phyloP scores from a whole-genome alignment of 2,888 invertebrate genomes.

The Temnothorax rugatulus region DNA sequence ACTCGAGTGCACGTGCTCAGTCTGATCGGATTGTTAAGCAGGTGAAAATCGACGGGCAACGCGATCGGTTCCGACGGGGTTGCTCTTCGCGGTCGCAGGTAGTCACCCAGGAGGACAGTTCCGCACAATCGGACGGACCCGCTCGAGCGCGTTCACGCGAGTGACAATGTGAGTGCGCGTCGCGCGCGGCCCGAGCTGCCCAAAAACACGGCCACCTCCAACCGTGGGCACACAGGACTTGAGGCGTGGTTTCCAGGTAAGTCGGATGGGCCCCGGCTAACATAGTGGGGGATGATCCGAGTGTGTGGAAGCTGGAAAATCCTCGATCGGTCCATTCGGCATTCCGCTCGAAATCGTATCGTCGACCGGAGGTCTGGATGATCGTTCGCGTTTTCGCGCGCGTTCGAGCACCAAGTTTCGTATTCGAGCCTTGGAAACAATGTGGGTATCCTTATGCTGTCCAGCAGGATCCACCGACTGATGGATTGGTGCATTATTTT shows the following conservation, averaged over 20 bases:
- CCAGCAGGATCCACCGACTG: neutral
- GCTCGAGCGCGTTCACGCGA: constrained; percentile 74
- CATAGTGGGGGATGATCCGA: constrained; percentile 34
- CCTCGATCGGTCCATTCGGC: neutral
- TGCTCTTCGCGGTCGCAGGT: neutral
- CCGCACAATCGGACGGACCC: constrained; percentile 62
- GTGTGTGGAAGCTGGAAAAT: constrained; percentile 34
- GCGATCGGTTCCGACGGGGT: constrained; percentile 2
- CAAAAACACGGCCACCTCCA: constrained; percentile 71
- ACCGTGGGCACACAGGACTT: constrained; percentile 56
- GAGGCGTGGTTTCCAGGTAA: constrained; percentile 65
- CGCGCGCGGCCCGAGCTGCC: constrained; percentile 60
- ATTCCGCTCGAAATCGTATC: constrained; percentile 1
- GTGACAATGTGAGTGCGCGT: constrained; percentile 67
- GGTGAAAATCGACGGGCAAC: constrained; percentile 60
- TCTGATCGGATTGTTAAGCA: constrained; percentile 60
- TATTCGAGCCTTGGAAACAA: neutral
- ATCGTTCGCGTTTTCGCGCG: neutral
- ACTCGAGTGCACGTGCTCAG: constrained; percentile 68
- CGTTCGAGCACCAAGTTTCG: neutral
- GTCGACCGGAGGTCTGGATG: too few relatives aligned
- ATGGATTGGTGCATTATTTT: constrained; percentile 22
- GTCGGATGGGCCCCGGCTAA: constrained; percentile 32
- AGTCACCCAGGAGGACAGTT: constrained; percentile 39
- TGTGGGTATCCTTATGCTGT: neutral